Base-by-base conservation (phyloP, 2,888 invertebrate genomes). In the Archips xylosteana region DNA sequence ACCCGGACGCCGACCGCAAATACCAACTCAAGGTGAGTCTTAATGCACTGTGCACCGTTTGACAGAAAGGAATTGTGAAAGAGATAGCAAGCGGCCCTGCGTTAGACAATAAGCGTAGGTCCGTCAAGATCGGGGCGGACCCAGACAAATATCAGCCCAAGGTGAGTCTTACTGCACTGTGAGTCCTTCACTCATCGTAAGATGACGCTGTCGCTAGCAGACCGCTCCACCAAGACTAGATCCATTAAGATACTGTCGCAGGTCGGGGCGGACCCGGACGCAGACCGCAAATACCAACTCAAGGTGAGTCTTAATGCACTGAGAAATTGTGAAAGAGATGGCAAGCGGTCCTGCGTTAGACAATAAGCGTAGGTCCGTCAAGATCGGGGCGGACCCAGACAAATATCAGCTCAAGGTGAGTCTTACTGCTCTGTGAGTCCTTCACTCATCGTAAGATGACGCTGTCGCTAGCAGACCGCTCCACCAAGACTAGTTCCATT, bases 401-500 rank as follows among this genome's bases (percentile, higher is more conserved):
- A n/a, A n/a, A n/a, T n/a, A n/a, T n/a, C n/a, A n/a, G n/a, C n/a
- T n/a, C n/a, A n/a, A n/a, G n/a, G n/a, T n/a, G n/a, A n/a, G n/a
- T n/a, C n/a, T n/a, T n/a, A n/a, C n/a, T n/a, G n/a, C n/a, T n/a
- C n/a, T n/a, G n/a, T n/a, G 99, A 99, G 87, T 99, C 99, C 34
- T 99, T 99, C 92, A 99, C 99, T 0, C 99, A 99, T 90, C 96
- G 99, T 79, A 99, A 99, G 95, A 99, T 99, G 97, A 99, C 99
- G 0, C 95, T 99, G 91, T 99, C 99, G 0, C 95, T 99, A 79
- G 99, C 99, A 0, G 99, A 99, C 91, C 96, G 99, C 69, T 97
- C 98, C 60, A 97, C 98, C 67, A 99, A 99, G 92, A 97, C 98
- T 0, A 97, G 97, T 0, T 98, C 98, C 67, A 99, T 99, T 83